phyloP scores from a whole-genome alignment of 2,113 vertebrate genomes.

The Tylochromis polylepis region DNA sequence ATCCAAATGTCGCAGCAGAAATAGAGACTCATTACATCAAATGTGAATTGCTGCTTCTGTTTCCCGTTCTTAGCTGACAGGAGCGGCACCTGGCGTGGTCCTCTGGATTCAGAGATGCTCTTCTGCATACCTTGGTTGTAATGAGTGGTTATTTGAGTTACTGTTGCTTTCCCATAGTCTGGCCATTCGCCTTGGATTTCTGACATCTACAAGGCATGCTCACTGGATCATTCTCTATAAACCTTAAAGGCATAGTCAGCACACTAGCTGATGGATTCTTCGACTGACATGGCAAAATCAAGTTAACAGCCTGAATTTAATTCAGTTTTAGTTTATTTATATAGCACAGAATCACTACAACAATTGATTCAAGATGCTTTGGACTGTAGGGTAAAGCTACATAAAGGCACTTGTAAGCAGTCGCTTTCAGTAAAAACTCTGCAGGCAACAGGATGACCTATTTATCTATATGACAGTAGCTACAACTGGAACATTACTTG shows the following conservation, averaged over 20 bases:
- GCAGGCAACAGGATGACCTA: background rate
- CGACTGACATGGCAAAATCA: background rate
- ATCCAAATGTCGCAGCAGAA: background rate
- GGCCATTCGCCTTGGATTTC: rapidly evolving
- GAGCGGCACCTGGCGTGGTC: background rate
- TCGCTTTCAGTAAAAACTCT: background rate
- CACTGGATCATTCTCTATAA: background rate
- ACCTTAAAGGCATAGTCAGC: rapidly evolving
- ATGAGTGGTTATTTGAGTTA: background rate
- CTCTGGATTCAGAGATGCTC: background rate
- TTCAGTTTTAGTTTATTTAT: background rate
- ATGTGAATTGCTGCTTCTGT: background rate
- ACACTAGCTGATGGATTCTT: background rate
- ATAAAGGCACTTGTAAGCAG: background rate
- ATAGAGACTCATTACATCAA: background rate
- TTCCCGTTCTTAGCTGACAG: background rate
- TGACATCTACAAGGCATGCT: background rate
- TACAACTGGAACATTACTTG: background rate
- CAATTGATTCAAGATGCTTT: background rate
- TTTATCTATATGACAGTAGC: background rate
- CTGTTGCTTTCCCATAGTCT: background rate
- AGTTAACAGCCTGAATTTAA: background rate
- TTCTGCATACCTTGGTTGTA: background rate
- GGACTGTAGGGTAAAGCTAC: background rate
- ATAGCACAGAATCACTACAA: background rate